Conservation (phyloP, 1,140 invertebrate genomes). For the Cecropterus lyciades region DNA sequence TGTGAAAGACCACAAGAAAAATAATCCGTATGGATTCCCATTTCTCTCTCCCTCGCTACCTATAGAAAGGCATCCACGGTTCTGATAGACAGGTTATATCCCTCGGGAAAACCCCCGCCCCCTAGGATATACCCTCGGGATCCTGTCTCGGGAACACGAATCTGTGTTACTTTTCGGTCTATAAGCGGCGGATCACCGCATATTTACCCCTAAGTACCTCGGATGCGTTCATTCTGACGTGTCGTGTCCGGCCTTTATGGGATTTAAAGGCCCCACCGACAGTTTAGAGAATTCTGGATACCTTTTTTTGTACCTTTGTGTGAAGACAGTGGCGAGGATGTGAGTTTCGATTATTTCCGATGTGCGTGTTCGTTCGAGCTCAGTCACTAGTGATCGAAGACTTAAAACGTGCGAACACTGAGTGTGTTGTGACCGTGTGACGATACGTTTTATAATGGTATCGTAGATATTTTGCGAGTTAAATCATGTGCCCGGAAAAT, state of each 20-base stretch:
- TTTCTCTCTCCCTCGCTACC: not conserved
- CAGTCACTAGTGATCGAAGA: slow-evolving; percentile 40
- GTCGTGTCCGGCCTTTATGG: slow-evolving; percentile 41
- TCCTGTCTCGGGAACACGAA: slow-evolving; percentile 25
- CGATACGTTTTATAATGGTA: slow-evolving; percentile 46
- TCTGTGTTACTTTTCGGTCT: slow-evolving; percentile 42
- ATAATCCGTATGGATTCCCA: not conserved
- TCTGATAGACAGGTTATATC: slow-evolving; percentile 30
- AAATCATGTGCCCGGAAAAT: slow-evolving; percentile 52
- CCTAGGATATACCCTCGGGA: not conserved
- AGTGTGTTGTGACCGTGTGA: slow-evolving; percentile 38
- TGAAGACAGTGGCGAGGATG: not conserved
- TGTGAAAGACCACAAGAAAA: not conserved
- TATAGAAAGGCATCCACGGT: slow-evolving; percentile 63
- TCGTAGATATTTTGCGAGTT: slow-evolving; percentile 61
- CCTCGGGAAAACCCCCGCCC: no score
- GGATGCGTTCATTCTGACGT: slow-evolving; percentile 33
- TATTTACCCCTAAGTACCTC: slow-evolving; percentile 41
- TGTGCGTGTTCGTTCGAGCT: slow-evolving; percentile 41
- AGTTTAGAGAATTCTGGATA: slow-evolving; percentile 56
- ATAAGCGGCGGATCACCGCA: slow-evolving; percentile 4
- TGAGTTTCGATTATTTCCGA: slow-evolving; percentile 12
- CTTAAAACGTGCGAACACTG: slow-evolving; percentile 39
- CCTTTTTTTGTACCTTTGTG: slow-evolving; percentile 48
- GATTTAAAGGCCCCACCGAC: slow-evolving; percentile 48